Evolutionary conservation across 2,797 vertebrate genomes (phyloP), one percentile per base, ranked within the genome.

Genomic region (Pelodytes ibericus): DNA sequence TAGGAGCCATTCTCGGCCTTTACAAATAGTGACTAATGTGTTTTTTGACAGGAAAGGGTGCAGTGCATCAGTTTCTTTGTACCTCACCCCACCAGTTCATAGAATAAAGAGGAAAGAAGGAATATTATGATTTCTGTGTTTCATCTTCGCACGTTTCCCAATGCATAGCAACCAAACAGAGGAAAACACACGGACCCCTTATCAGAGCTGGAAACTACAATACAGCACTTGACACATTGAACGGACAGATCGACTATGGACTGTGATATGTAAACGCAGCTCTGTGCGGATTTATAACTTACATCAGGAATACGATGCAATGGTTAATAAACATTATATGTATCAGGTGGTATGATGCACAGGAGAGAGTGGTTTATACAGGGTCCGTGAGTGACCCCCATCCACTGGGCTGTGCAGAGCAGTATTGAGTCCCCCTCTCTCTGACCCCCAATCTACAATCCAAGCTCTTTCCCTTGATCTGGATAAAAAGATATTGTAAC

Each of bases 121-220:
- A 60, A 58, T 27, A 26, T 29, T 26, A 25, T 58, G 1, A 20
- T 47, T 65, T 26, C 25, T 22, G 25, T 15, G 15, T 47, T 25
- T 9, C 31, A 36, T 20, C 3, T 15, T 24, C 15, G 72, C 31
- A 66, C 59, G 41, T 24, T n/a, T 47, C 27, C 13, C 9, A 3
- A 26, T 36, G 24, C 66, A 25, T 64, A 63, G 47, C 74, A 71
- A 76, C 74, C 65, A 71, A 76, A 76, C 67, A 71, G 29, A 63
- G 22, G 31, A 30, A 76, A 63, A 76, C 74, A 76, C 74, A 76
- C 7, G 13, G 56, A 8, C 8, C 33, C 22, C 18, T 67, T 74
- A 76, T 76, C 59, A 27, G 20, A 15, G 33, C 51, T 25, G 39
- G 31, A 9, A 51, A 24, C 49, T 20, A 53, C 49, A 22, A 24